A percentile compares a stretch with the other conserved stretches of the same genome.
Evolutionary conservation across 2,113 vertebrate species (phyloP).

Genomic region (Cyprichromis sp.): DNA sequence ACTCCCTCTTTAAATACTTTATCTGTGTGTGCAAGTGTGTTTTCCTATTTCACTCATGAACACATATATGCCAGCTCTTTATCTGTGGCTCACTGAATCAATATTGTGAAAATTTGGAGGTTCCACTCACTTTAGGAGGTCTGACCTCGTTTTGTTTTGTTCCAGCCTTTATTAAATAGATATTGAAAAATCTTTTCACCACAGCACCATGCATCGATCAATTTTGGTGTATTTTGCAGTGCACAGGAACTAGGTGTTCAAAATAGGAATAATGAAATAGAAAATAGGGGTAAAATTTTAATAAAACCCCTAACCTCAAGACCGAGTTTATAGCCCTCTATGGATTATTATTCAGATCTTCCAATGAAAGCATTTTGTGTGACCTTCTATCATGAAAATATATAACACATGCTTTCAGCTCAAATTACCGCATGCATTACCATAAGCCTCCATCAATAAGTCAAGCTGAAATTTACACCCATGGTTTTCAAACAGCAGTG

Average conservation of each 20-base stretch:
- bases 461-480: neutral
- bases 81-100: neutral
- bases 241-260: neutral
- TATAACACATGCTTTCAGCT: neutral
- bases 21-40: neutral
- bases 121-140: neutral
- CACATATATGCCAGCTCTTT: neutral
- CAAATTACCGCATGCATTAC: neutral
- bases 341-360: neutral
- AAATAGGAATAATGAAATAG: neutral
- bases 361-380: neutral
- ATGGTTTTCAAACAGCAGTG: neutral
- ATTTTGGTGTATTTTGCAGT: neutral
- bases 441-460: neutral
- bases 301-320: neutral
- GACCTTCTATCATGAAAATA: neutral
- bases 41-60: neutral
- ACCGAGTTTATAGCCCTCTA: neutral
- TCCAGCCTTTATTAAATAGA: neutral
- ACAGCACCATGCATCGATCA: neutral
- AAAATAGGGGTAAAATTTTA: neutral
- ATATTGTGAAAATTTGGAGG: slow-evolving; percentile 7
- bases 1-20: slow-evolving; percentile 20
- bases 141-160: neutral
- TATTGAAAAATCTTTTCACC: neutral